Evolutionary conservation across 2,888 invertebrate genomes (phyloP), one percentile per base, ranked within the genome.

Genomic region (Trichogramma evanescens): DNA sequence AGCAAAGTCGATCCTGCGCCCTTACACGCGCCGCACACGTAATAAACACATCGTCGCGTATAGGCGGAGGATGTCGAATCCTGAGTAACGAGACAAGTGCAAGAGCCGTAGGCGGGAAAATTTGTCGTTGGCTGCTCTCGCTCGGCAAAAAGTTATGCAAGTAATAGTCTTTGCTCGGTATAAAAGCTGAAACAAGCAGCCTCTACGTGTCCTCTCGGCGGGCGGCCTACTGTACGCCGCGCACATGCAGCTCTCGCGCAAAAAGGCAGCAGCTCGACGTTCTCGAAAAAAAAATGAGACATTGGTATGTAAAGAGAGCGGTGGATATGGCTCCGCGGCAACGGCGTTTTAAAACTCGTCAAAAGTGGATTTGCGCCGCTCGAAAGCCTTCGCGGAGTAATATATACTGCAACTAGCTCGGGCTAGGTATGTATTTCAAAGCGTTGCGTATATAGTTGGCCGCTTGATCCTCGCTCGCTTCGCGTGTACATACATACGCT

Each of bases 341-440:
- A 53, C 13, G 44, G 4, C 55, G 50, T 53, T 72, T 71, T 71
- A 67, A 72, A 74, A 74, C 70, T 72, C 69, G 70, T 72, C 71
- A 66, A 69, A 72, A 74, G 74, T 74, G 74, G 74, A 74, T 74
- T 74, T 74, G 61, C 58, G 61, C 56, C 58, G 64, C 26, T 41
- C 49, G 26, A 56, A 67, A 65, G 63, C 68, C 68, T 67, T n/a
- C 61, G 62, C 62, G 67, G 66, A 68, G 68, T 64, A 66, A 67
- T 66, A 61, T 66, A 68, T 66, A 60, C 26, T 26, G 26, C 26
- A 26, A 26, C 26, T 26, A 26, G 26, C 26, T 26, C 26, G 26
- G 26, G 26, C 26, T 26, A 26, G 26, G 26, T 26, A 26, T 26
- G 26, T 26, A 26, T 26, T 26, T 26, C 26, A 26, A 26, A 26